A percentile compares a stretch with the other conserved stretches of the same genome.
Conservation (phyloP, 2,113 vertebrate genomes). For the Sterna hirundo region DNA sequence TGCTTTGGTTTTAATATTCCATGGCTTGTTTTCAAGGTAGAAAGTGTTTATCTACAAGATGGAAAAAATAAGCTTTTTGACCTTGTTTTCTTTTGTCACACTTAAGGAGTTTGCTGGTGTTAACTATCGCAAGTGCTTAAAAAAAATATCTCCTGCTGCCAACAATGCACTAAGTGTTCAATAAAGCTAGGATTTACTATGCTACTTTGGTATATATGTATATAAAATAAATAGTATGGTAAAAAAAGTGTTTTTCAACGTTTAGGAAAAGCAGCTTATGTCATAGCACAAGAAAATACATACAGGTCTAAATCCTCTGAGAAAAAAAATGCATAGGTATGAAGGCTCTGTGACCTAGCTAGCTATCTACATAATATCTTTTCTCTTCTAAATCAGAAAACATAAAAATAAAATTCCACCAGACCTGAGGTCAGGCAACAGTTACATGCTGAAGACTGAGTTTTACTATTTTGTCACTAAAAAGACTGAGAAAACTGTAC, state of each 20-base stretch:
- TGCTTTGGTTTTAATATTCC: background rate
- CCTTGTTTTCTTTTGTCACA: background rate
- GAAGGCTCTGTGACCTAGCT: no score
- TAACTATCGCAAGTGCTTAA: background rate
- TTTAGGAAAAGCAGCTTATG: background rate
- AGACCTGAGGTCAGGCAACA: background rate
- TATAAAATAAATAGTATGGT: background rate
- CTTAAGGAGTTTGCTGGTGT: background rate
- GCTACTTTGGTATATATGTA: background rate
- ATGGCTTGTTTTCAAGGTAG: background rate
- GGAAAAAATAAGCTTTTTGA: background rate
- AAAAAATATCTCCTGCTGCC: background rate
- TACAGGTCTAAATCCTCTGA: background rate
- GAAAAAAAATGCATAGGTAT: background rate
- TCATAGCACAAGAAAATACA: background rate
- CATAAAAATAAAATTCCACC: background rate
- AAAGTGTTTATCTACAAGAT: background rate
- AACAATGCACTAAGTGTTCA: background rate
- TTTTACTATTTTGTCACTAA: background rate
- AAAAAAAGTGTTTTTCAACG: background rate
- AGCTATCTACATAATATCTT: background rate
- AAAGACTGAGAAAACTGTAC: background rate
- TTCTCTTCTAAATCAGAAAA: background rate
- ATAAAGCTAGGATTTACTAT: conserved; percentile 7
- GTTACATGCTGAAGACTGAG: background rate